Percentiles rank a stretch among this genome's conserved stretches.
These are phyloP conservation scores for Rafetus swinhoei DNA, from an alignment of 2,113 vertebrate species.

Conservation along the genomic window DNA sequence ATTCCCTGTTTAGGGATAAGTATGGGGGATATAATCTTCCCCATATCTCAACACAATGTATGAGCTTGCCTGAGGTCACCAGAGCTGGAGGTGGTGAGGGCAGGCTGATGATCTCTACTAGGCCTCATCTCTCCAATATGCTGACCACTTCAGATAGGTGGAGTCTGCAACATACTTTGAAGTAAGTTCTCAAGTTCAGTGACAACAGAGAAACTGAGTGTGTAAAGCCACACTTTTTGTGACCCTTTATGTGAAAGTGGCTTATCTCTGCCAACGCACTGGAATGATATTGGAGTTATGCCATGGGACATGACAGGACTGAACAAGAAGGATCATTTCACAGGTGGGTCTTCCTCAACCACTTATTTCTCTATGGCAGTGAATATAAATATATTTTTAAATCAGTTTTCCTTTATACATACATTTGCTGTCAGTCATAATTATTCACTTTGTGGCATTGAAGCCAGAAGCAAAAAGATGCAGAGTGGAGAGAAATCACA, in stretches of 20 bases:
- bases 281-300: not conserved
- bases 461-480: not conserved
- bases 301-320: not conserved
- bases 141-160: not conserved
- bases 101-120: not conserved
- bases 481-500: not conserved
- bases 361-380: not conserved
- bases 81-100: not conserved
- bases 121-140: not conserved
- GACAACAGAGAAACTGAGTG: not conserved
- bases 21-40: not conserved
- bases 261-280: not conserved
- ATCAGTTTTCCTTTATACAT: not conserved
- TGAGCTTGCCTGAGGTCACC: not conserved
- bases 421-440: not conserved
- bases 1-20: not conserved
- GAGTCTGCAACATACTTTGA: conserved; percentile 2
- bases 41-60: not conserved
- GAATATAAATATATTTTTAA: not conserved
- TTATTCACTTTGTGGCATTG: not conserved
- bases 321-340: not conserved
- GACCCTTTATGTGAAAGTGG: not conserved
- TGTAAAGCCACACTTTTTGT: not conserved
- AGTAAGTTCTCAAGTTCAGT: not conserved
- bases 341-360: not conserved